Evolutionary conservation across 2,113 vertebrate genomes (phyloP).

Genomic region (Nothocercus nigrocapillus): DNA sequence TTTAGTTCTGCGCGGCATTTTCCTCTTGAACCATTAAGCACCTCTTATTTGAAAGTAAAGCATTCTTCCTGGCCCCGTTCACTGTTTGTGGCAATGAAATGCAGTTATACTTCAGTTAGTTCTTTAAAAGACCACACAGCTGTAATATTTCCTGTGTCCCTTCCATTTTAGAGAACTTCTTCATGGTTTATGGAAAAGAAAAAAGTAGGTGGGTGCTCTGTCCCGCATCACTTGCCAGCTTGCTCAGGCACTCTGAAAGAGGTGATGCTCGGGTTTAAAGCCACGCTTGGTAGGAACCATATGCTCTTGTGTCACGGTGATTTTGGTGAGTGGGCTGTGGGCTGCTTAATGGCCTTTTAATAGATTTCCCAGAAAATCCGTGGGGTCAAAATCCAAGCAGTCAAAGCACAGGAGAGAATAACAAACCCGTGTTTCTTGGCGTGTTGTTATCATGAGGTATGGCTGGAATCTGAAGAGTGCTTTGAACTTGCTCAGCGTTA

Average conservation of each 20-base stretch:
- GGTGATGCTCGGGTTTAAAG: background rate
- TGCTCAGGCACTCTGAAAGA: background rate
- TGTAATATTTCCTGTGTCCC: background rate
- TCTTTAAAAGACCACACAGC: background rate
- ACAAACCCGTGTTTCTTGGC: background rate
- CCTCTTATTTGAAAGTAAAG: constrained; percentile 20
- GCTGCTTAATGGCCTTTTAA: background rate
- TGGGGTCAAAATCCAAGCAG: background rate
- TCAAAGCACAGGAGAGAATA: background rate
- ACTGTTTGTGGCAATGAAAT: constrained; percentile 11
- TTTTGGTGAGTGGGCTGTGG: background rate
- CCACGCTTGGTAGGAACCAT: background rate
- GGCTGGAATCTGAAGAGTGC: constrained; percentile 36
- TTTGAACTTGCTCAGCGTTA: background rate
- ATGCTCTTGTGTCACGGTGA: background rate
- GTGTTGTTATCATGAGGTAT: background rate
- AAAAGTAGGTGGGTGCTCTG: background rate
- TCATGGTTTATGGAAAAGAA: background rate
- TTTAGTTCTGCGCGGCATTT: background rate
- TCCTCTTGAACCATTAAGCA: background rate
- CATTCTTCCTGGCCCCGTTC: background rate
- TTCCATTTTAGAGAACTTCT: background rate
- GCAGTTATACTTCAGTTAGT: background rate
- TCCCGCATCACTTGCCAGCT: background rate
- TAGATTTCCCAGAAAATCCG: constrained; percentile 41